Percentiles rank a stretch among this genome's conserved stretches.
These are phyloP conservation scores for Laticauda colubrina DNA, from an alignment of 2,113 vertebrate genomes.

Conservation along the genomic window DNA sequence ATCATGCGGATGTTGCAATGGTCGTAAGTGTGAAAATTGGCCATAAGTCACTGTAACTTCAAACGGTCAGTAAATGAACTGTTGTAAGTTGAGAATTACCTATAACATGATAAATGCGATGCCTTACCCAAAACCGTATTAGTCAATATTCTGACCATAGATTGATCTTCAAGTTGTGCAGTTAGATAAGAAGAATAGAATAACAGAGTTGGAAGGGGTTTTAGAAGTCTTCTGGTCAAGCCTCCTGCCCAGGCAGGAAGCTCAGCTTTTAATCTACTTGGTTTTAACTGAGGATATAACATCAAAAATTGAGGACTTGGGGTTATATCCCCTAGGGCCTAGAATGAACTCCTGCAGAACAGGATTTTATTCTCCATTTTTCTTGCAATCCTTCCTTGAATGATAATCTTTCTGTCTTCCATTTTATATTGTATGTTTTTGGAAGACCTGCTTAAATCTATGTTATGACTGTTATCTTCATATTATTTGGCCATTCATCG, in stretches of 20 bases:
- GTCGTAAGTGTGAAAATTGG: background rate
- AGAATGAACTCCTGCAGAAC: background rate
- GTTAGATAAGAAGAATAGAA: background rate
- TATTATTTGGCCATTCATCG: background rate
- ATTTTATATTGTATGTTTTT: background rate
- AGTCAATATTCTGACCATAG: background rate
- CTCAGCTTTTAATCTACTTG: background rate
- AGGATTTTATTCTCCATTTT: background rate
- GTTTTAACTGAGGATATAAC: background rate
- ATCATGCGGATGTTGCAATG: too few species aligned
- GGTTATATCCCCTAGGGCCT: background rate
- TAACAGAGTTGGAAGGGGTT: too few species aligned
- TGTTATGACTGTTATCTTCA: background rate
- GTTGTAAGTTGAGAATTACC: background rate
- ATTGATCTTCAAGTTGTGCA: background rate
- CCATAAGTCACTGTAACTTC: background rate
- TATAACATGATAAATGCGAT: background rate
- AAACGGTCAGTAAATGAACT: background rate
- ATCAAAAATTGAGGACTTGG: background rate
- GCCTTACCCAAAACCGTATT: background rate
- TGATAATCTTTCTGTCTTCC: background rate
- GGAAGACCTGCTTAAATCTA: background rate
- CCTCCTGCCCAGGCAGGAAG: too few species aligned
- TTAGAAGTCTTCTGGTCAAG: too few species aligned
- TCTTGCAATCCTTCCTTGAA: background rate